Base-by-base conservation (phyloP, 2,113 vertebrate genomes). In the rat (Rattus norvegicus) region DNA sequence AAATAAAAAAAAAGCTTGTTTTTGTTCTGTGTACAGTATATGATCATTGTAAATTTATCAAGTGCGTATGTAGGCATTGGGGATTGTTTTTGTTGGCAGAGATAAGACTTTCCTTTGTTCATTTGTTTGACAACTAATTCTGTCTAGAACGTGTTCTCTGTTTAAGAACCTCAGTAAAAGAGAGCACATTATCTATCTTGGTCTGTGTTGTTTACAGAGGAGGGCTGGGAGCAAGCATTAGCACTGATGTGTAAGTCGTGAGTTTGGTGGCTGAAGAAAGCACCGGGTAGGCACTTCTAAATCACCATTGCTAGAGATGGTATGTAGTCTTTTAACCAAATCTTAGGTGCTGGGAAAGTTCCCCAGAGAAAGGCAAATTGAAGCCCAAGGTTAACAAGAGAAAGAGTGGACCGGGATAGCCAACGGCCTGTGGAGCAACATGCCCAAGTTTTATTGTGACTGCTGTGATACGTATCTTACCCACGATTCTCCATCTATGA, bases 181-280 rank as follows among this genome's bases (percentile, higher is more conserved):
- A 92, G 33, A 94, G 49, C 70, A 72, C 56, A 43, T 43, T 43
- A 43, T 43, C 43, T 43, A 43, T 43, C 43, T 43, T 43, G 43
- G 43, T 43, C 43, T 43, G 43, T 43, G 43, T 43, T 43, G 43
- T 43, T 43, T 43, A 43, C 43, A 43, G 43, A 43, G 43, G 43
- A 43, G 43, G 43, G 43, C 43, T 43, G 43, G 43, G 43, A 43
- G 43, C 43, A 3, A 43, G 43, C 43, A 43, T 43, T 43, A 43
- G 43, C 43, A 43, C 43, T 93, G 87, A 19, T 72, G 52, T 73
- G 11, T 56, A 93, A 47, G 30, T 5, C 91, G 63, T 80, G 52
- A 90, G 30, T 94, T 47, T 30, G 73, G 4, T 96, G n/a, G 36
- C 77, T 93, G 47, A 85, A 95, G 47, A 85, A 96, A 49, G 13